These are phyloP conservation scores for Anomalospiza imberbis DNA, from an alignment of 2,797 vertebrate species.

Conservation along the genomic window DNA sequence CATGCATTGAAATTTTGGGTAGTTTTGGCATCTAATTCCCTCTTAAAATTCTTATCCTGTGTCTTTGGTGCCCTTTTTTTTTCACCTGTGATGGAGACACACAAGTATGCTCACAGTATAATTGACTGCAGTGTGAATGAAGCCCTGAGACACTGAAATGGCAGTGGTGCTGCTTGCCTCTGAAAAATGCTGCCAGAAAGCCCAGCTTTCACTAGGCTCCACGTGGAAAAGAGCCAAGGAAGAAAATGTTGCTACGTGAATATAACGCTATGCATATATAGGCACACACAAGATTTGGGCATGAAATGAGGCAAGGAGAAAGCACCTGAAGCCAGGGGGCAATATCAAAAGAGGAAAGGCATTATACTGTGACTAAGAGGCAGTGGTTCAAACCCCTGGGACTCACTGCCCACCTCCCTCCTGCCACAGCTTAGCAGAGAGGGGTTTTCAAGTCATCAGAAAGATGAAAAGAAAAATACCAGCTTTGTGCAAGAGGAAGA, in stretches of 20 bases:
- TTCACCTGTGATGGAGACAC: not conserved
- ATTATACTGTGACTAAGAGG: not conserved
- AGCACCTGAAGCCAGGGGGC: not conserved
- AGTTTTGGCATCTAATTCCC: not conserved
- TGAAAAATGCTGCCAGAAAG: not conserved
- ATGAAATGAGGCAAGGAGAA: not conserved
- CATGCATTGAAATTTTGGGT: not conserved
- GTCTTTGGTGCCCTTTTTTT: not conserved
- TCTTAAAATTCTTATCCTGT: not conserved
- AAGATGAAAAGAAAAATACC: not conserved
- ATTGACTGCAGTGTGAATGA: not conserved
- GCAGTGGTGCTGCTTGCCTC: not conserved
- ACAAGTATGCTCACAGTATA: not conserved
- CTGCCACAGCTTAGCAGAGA: not conserved
- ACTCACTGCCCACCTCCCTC: not conserved
- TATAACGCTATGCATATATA: not conserved
- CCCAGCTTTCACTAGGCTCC: not conserved
- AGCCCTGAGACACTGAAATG: not conserved
- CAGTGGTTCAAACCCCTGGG: not conserved
- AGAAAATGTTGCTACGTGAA: not conserved
- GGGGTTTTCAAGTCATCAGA: not conserved
- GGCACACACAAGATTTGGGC: not conserved
- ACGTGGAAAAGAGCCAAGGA: not conserved
- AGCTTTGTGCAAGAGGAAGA: constrained; percentile 12
- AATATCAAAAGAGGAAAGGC: not conserved